Base-by-base conservation (phyloP, 2,113 vertebrate genomes). In the Gasterosteus aculeatus region DNA sequence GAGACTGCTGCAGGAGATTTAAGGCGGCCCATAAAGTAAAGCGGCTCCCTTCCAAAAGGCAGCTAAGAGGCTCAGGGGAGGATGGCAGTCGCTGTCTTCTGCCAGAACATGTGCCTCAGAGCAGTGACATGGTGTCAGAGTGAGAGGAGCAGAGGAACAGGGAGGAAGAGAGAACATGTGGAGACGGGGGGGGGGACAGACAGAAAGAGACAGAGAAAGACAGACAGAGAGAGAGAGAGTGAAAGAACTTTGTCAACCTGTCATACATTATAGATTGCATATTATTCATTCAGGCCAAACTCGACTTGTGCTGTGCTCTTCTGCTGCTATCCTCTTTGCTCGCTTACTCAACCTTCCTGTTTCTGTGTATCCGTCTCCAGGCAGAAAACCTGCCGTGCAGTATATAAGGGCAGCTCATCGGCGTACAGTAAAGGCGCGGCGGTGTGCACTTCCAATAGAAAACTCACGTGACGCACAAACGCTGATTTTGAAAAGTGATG, bases 211-310 rank as follows among this genome's bases (percentile, higher is more conserved):
- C 1, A 16, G 35, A 68, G 10, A 56, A 10, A 62, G 39, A 67
- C 12, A 47, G 3, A 47, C 38, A 49, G 19, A 75, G 5, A 72
- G 66, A 78, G 10, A 47, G 42, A 68, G 56, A 72, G 75, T 78
- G 69, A 73, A 35, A 77, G 78, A 84, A 82, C 77, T 85, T 88
- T 83, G 90, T 90, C 83, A 87, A 85, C 85, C 87, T 87, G 81
- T 87, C 87, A 91, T 92, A 75, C 76, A 90, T 92, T 91, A 90
- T 91, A 82, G 85, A 92, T 91, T 35, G 57, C 47, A 69, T 79
- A 85, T 88, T 90, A 88, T 87, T 85, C 89, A 89, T 88, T 90
- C 83, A 90, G 85, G 70, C 82, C 84, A 75, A 77, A 78, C 83
- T 69, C 2, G 33, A 60, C 69, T 63, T 71, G 53, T 76, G 80